phyloP scores from a whole-genome alignment of 2,797 vertebrate species.

The Toxotes lorentzi region DNA sequence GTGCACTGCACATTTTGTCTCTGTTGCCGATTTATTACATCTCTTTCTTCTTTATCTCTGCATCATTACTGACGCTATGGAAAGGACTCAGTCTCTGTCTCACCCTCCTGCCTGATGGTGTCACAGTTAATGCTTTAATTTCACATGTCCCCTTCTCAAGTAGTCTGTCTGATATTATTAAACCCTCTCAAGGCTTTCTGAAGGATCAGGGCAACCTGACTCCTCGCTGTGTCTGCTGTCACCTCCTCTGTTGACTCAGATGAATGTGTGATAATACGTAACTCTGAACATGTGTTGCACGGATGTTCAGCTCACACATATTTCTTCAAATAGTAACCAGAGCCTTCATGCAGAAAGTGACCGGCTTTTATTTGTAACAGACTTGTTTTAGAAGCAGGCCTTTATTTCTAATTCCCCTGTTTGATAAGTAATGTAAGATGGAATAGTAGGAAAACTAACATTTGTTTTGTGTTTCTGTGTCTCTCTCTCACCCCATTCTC shows the following conservation, averaged over 20 bases:
- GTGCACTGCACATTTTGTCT: constrained; percentile 43
- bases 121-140: constrained; percentile 53
- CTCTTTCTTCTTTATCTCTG: constrained; percentile 18
- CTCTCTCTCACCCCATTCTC: background rate
- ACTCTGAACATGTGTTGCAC: constrained; percentile 17
- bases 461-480: background rate
- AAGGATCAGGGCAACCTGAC: constrained; percentile 64
- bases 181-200: constrained; percentile 27
- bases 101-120: constrained; percentile 11
- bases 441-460: background rate
- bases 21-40: constrained; percentile 19
- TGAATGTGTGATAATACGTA: constrained; percentile 44
- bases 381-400: too few relatives aligned
- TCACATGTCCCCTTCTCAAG: constrained; percentile 38
- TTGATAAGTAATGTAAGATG: too few relatives aligned
- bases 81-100: constrained; percentile 10
- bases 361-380: too few relatives aligned
- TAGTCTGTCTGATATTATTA: constrained; percentile 38
- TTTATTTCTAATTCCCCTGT: too few relatives aligned
- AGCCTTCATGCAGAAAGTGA: too few relatives aligned
- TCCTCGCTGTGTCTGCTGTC: constrained; percentile 31
- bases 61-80: constrained; percentile 21
- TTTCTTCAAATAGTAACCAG: background rate
- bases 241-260: constrained; percentile 39
- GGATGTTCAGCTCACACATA: constrained; percentile 2